These are phyloP conservation scores for Orchestia grillus DNA, from an alignment of 1,140 invertebrate species.

Conservation along the genomic window DNA sequence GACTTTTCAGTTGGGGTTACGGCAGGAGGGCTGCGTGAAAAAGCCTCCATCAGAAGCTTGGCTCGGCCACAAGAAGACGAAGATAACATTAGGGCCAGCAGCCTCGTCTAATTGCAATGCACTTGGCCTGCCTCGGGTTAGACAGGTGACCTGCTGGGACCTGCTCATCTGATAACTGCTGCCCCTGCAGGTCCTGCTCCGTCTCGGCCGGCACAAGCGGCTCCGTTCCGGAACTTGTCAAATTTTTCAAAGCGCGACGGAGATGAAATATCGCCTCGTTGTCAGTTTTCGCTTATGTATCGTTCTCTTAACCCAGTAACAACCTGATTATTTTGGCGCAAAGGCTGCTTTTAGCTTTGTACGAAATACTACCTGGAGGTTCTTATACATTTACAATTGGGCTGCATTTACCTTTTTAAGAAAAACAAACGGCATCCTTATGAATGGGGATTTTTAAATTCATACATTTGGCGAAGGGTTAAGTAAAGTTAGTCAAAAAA, in stretches of 20 bases:
- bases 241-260: background rate
- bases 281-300: background rate
- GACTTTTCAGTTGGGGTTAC: background rate
- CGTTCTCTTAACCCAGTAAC: background rate
- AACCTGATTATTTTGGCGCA: no score
- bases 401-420: no score
- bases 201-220: background rate
- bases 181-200: background rate
- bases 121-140: background rate
- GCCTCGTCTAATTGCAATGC: conserved; percentile 6
- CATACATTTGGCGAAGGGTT: no score
- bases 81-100: background rate
- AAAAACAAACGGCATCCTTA: no score
- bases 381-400: no score
- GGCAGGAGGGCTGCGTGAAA: background rate
- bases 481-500: no score
- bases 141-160: background rate
- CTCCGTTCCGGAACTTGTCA: background rate
- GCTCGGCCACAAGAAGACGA: background rate
- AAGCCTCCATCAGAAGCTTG: background rate
- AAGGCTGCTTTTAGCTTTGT: no score
- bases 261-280: background rate
- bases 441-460: no score
- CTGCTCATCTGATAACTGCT: background rate
- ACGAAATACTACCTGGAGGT: no score